Evolutionary conservation across 2,797 vertebrate genomes (phyloP), one percentile per base, ranked within the genome.

Genomic region (Aphelocoma californica): DNA sequence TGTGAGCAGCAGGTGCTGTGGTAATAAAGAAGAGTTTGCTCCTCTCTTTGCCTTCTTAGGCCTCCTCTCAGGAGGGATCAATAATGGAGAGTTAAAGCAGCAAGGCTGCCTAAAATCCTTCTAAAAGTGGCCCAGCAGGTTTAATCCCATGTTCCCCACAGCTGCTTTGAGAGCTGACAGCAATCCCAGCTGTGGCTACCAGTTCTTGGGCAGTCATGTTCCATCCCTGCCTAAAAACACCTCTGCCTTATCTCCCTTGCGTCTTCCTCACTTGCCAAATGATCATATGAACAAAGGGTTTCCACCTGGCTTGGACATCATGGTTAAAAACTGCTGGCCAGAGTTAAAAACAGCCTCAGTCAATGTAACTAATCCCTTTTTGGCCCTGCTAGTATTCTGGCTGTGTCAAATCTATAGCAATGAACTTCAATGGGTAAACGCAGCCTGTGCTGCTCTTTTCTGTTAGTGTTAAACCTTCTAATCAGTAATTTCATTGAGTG

Each of bases 201-300:
- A 23, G 48, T 5, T 81, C 36, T 77, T 60, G 40, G 38, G 48
- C 2, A 0, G 10, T 77, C 56, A 48, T 0, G 0, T 14, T 20
- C 78, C 17, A 10, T 31, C 12, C 18, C 45, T 75, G 45, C 25
- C 34, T 78, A 36, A 93, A 83, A 38, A 12, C 18, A 28, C 16
- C 18, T 45, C 14, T 79, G 23, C 32, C 60, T 79, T 53, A 12
- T 64, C 36, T 60, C 51, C 44, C 20, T 92, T 10, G 3, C 14
- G 19, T 65, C 34, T 80, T 77, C 42, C 48, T 92, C 26, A 36
- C 26, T 18, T 84, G 40, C 19, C 40, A 90, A 56, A 64, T 13
- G 44, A 81, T 34, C 17, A 6, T 6, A 34, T 2, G 2, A 88
- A 58, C 12, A 34, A 69, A 81, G 14, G 24, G 17, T 36, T 88